A percentile compares a stretch with the other conserved stretches of the same genome.
phyloP scores from a whole-genome alignment of 2,888 invertebrate species.

The Spilosoma lubricipeda region DNA sequence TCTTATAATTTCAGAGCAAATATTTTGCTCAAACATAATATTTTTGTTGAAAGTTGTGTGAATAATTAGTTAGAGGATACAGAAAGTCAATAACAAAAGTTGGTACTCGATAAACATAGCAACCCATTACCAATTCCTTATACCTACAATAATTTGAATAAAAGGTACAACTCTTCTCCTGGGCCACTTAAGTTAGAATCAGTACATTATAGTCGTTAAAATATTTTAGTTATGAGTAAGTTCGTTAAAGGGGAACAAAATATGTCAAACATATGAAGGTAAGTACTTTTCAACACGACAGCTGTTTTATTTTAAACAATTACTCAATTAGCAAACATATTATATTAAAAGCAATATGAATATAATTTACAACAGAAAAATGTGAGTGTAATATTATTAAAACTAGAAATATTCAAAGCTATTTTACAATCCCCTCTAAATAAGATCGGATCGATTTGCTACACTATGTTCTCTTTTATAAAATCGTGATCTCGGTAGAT shows the following conservation, averaged over 20 bases:
- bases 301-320: no score
- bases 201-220: not conserved
- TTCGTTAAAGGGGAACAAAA: not conserved
- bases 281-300: no score
- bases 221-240: not conserved
- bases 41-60: constrained; percentile 16
- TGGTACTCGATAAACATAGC: not conserved
- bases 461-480: no score
- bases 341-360: no score
- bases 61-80: constrained; percentile 7
- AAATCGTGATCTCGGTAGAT: no score
- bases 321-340: no score
- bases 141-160: not conserved
- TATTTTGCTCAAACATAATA: constrained; percentile 19
- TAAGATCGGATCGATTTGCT: no score
- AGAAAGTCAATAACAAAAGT: constrained; percentile 7
- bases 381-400: no score
- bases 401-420: no score
- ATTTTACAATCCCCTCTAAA: no score
- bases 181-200: not conserved
- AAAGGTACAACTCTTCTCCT: not conserved
- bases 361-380: no score
- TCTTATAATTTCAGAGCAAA: constrained; percentile 26
- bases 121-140: not conserved
- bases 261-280: not conserved